A percentile compares a stretch with the other conserved stretches of the same genome.
Conservation (phyloP, 2,113 vertebrate species). For the Polyodon spathula region DNA sequence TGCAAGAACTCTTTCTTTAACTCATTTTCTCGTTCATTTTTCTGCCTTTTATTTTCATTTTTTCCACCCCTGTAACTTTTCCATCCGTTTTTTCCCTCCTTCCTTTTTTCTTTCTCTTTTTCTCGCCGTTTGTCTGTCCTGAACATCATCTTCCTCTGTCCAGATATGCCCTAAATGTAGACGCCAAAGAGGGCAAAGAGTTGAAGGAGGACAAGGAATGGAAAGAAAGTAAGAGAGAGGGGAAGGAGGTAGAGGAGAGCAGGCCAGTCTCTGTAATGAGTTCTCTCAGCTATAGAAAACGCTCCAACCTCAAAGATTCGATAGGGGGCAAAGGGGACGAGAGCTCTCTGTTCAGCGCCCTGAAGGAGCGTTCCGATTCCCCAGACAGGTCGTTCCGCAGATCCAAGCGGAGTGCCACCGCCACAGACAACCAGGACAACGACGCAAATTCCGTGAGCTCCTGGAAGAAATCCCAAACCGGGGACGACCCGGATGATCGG, state of each 20-base stretch:
- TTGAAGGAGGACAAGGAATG: constrained; percentile 58
- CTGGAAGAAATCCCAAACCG: constrained; percentile 42
- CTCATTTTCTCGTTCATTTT: constrained; percentile 19
- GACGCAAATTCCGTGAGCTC: constrained; percentile 42
- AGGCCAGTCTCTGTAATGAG: constrained; percentile 73
- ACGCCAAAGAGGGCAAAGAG: constrained; percentile 49
- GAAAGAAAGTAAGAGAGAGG: constrained; percentile 60
- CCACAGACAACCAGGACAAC: constrained; percentile 27
- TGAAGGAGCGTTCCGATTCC: constrained; percentile 61
- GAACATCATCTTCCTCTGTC: constrained; percentile 15
- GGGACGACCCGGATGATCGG: constrained; percentile 42
- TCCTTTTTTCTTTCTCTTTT: constrained; percentile 10
- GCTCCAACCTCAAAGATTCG: constrained; percentile 71
- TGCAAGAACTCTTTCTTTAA: constrained; percentile 36
- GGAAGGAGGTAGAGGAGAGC: constrained; percentile 61
- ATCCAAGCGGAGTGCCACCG: constrained; percentile 32
- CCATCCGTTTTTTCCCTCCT: constrained; percentile 20
- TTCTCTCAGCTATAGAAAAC: constrained; percentile 88
- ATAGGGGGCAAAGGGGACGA: constrained; percentile 69
- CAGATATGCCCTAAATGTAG: constrained; percentile 57
- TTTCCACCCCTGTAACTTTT: constrained; percentile 26
- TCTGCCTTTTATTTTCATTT: constrained; percentile 23
- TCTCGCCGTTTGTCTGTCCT: constrained; percentile 14
- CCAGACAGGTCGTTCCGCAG: constrained; percentile 61
- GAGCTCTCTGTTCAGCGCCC: constrained; percentile 67